These are phyloP conservation scores for Zaprionus lachaisei DNA, from an alignment of 1,140 invertebrate genomes.

Conservation along the genomic window DNA sequence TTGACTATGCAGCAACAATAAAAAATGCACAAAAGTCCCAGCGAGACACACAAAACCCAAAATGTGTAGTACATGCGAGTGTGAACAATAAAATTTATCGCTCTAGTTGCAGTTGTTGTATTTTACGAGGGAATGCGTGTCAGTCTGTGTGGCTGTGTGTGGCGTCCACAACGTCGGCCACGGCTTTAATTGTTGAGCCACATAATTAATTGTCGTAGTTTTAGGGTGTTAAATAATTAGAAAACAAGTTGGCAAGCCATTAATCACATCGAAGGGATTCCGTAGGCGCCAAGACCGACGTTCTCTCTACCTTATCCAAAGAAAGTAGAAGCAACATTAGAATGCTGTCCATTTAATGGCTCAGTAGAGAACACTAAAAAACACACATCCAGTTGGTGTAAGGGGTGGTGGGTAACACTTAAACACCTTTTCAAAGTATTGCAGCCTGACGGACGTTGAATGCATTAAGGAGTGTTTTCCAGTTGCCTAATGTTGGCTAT, in stretches of 20 bases:
- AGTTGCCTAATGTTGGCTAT: constrained; percentile 60
- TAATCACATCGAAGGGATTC: constrained; percentile 64
- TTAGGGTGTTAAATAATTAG: constrained; percentile 82
- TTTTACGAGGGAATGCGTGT: constrained; percentile 28
- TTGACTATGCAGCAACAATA: constrained; percentile 47
- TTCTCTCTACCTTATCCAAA: neutral
- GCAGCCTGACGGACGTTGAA: constrained; percentile 17
- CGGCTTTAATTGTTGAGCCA: constrained; percentile 79
- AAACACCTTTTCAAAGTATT: constrained; percentile 57
- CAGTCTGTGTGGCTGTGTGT: constrained; percentile 25
- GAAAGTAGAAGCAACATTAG: neutral
- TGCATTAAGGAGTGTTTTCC: constrained; percentile 15
- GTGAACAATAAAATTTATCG: constrained; percentile 78
- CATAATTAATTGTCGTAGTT: constrained; percentile 83
- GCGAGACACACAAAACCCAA: constrained; percentile 32
- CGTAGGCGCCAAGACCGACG: constrained; percentile 2
- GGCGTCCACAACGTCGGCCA: constrained; percentile 61
- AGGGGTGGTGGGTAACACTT: constrained; percentile 3
- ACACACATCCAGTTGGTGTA: constrained; percentile 10
- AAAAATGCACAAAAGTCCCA: constrained; percentile 52
- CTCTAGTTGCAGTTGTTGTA: constrained; percentile 73
- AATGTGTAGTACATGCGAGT: constrained; percentile 27
- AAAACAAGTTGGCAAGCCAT: constrained; percentile 79
- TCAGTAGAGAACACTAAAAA: neutral
- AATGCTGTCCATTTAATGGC: constrained; percentile 46